phyloP scores from a whole-genome alignment of 2,113 vertebrate species.

The Eclectus roratus region DNA sequence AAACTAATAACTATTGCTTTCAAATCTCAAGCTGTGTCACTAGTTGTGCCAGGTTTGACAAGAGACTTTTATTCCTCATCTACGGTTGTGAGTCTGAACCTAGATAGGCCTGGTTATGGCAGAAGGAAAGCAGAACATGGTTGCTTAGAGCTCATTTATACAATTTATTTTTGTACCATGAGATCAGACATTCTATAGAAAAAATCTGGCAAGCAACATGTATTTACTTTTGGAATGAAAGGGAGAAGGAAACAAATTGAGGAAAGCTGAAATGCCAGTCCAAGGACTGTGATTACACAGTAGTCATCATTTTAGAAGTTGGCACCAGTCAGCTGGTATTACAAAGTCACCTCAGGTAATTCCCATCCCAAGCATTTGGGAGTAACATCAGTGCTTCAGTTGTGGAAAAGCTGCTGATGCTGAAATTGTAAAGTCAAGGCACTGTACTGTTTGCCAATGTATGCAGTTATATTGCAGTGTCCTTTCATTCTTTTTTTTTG shows the following conservation, averaged over 20 bases:
- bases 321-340: background rate
- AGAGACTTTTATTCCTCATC: background rate
- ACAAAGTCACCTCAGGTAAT: conserved; percentile 31
- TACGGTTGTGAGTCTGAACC: background rate
- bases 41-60: background rate
- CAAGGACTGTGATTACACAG: background rate
- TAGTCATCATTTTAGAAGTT: conserved; percentile 27
- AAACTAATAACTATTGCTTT: background rate
- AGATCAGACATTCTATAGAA: background rate
- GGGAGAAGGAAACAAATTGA: background rate
- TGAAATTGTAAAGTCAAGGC: conserved; percentile 1
- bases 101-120: background rate
- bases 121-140: background rate
- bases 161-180: background rate
- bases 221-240: conserved; percentile 43
- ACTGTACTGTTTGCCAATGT: background rate
- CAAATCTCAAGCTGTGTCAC: background rate
- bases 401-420: background rate
- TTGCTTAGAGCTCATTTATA: background rate
- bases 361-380: background rate
- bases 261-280: background rate
- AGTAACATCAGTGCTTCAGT: background rate
- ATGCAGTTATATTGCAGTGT: background rate
- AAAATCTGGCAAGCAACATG: background rate
- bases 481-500: background rate